Base-by-base conservation (phyloP, 2,113 vertebrate genomes). In the Dascyllus trimaculatus region DNA sequence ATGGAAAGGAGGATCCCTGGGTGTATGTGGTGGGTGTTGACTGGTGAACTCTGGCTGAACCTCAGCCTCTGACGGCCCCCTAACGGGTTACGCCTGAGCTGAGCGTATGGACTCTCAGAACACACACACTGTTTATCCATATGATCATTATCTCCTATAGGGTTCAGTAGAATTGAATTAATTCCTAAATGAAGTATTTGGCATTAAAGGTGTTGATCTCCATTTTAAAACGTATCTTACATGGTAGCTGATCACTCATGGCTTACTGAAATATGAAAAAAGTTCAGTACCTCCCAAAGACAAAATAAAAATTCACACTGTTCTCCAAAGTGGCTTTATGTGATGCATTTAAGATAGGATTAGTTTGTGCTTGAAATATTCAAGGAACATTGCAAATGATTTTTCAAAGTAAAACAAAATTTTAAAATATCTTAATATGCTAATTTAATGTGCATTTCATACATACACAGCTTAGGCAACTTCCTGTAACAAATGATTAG, bases 21-120 rank as follows among this genome's bases (percentile, higher is more conserved):
- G 77, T 65, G 67, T 38, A 46, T 84, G 72, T 60, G 67, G 84
- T 80, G 73, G 64, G 80, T 75, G 76, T 17, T 51, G 76, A 65
- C 56, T n/a, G 14, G 15, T 87, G 85, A 87, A 75, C 85, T 89
- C 82, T 89, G 88, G 85, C 85, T 89, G 88, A 87, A 85, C 85
- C 49, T 64, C 56, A 38, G 56, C 53, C 38, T 72, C 61, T 71
- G 62, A 71, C 35, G 10, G 35, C 56, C 61, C 67, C 66, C 71
- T 5, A 46, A 29, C 43, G 15, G 46, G 24, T 62, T 62, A 46
- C 51, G 43, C 35, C 58, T 18, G 49, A 57, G 52, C 45, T 21
- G 25, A 71, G 25, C 10, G 40, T 51, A 74, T 46, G 51, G 38
- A 71, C 70, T 51, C 54, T 32, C 24, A 46, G 26, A 58, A 63